Evolutionary conservation across 2,888 invertebrate genomes (phyloP).

Genomic region (Hypena proboscidalis): DNA sequence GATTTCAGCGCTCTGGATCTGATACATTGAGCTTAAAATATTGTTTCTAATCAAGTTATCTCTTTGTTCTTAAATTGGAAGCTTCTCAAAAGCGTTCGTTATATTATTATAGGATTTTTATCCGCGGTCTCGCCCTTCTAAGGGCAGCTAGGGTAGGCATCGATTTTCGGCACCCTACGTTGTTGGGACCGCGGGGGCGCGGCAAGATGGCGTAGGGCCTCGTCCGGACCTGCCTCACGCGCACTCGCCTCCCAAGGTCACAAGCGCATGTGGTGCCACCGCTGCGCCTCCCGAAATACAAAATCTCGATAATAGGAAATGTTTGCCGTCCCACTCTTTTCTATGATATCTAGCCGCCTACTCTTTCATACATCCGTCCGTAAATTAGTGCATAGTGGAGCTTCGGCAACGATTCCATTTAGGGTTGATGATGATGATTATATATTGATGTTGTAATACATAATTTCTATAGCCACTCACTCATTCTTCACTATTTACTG

Average conservation of each 20-base stretch:
- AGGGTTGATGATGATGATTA: slow-evolving; percentile 58
- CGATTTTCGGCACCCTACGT: slow-evolving; percentile 82
- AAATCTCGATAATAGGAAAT: slow-evolving; percentile 68
- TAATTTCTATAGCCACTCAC: too few relatives aligned
- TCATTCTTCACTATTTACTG: too few relatives aligned
- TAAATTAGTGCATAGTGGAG: slow-evolving; percentile 60
- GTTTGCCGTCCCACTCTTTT: slow-evolving; percentile 56
- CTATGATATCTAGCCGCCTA: slow-evolving; percentile 38
- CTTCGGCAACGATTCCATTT: slow-evolving; percentile 60
- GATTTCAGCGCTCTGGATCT: not conserved
- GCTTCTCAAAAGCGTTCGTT: slow-evolving; percentile 25
- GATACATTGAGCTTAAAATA: not conserved
- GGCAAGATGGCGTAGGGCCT: slow-evolving; percentile 68
- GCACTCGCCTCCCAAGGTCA: slow-evolving; percentile 74
- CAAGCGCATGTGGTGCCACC: slow-evolving; percentile 66
- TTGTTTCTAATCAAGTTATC: not conserved
- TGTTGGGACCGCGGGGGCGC: slow-evolving; percentile 66
- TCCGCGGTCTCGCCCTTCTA: slow-evolving; percentile 69
- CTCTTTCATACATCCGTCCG: slow-evolving; percentile 59
- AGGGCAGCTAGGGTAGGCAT: slow-evolving; percentile 76
- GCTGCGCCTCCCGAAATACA: slow-evolving; percentile 75
- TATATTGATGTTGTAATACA: not conserved
- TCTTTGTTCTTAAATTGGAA: slow-evolving; percentile 6
- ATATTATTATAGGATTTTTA: slow-evolving; percentile 51
- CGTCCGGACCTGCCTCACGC: slow-evolving; percentile 80